A percentile compares a stretch with the other conserved stretches of the same genome.
Conservation (phyloP, 2,888 invertebrate genomes). For the Hipparchia semele region DNA sequence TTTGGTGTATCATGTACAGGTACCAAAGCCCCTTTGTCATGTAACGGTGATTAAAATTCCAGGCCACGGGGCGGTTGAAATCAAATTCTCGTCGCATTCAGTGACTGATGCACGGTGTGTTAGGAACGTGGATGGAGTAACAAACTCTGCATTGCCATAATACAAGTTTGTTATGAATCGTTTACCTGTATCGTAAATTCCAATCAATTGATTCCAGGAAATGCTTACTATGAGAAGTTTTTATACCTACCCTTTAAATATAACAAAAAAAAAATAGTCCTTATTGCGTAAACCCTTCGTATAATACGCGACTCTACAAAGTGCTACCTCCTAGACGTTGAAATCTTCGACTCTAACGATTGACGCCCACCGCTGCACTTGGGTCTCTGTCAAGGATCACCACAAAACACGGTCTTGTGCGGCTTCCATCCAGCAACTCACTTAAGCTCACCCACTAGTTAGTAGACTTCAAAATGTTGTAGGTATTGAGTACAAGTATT, state of each 20-base stretch:
- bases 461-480: too few species aligned
- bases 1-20: constrained; percentile 26
- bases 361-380: too few species aligned
- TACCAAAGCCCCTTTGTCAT: constrained; percentile 40
- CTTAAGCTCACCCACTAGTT: not conserved
- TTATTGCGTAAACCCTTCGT: not conserved
- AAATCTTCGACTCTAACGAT: too few species aligned
- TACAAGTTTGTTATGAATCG: constrained; percentile 37
- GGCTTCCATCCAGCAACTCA: too few species aligned
- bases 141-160: constrained; percentile 51
- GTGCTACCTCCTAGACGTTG: too few species aligned
- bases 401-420: too few species aligned
- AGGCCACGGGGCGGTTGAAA: constrained; percentile 45
- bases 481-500: not conserved
- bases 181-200: constrained; percentile 40
- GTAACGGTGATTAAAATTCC: constrained; percentile 64
- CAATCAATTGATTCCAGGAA: constrained; percentile 26
- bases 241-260: not conserved
- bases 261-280: not conserved
- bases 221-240: constrained; percentile 19
- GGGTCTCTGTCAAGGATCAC: too few species aligned
- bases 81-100: constrained; percentile 51
- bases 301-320: too few species aligned
- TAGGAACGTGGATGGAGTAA: constrained; percentile 64
- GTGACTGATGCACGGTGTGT: constrained; percentile 47